Evolutionary conservation across 1,140 invertebrate genomes (phyloP), one percentile per base, ranked within the genome.

Genomic region (Drosophila ogumai): DNA sequence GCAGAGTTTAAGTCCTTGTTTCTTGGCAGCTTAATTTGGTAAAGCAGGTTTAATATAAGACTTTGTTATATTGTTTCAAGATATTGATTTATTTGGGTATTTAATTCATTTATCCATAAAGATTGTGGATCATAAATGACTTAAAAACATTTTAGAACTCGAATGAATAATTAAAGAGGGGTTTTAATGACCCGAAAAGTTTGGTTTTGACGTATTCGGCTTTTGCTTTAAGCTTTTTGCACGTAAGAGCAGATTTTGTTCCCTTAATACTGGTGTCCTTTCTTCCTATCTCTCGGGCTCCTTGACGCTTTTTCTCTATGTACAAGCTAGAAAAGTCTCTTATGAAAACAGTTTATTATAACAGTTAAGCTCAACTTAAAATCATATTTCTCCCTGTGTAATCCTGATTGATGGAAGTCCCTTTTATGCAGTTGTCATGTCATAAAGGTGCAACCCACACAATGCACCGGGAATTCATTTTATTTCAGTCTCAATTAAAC

Each of bases 401-500:
- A 25, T 34, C 52, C 32, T 56, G 55, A 67, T 60, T 44, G 22
- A 12, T 34, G 19, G n/a, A 32, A 68, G 38, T 34, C 25, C 4
- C 9, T 38, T 55, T 44, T 58, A 57, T 56, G 52, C 65, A 25
- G 50, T 57, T 78, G 75, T 69, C 75, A 60, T 78, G 65, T 78
- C 52, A 71, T 61, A 41, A 67, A 55, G 61, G 34, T 40, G 22
- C 19, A 41, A 38, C 9, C 13, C 38, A 34, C 15, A 69, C 52
- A 78, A 78, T 78, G 65, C 64, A n/a, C 17, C 25, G 59, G 55
- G 64, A 60, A 68, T 77, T 77, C 63, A 34, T 55, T 77, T 76
- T 67, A 76, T 60, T 77, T 60, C 55, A 77, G 73, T 57, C 49
- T 66, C 68, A 72, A 72, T 72, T 72, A 72, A 72, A 71, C 68